phyloP scores from a whole-genome alignment of 2,113 vertebrate species.

The Ginglymostoma cirratum region DNA sequence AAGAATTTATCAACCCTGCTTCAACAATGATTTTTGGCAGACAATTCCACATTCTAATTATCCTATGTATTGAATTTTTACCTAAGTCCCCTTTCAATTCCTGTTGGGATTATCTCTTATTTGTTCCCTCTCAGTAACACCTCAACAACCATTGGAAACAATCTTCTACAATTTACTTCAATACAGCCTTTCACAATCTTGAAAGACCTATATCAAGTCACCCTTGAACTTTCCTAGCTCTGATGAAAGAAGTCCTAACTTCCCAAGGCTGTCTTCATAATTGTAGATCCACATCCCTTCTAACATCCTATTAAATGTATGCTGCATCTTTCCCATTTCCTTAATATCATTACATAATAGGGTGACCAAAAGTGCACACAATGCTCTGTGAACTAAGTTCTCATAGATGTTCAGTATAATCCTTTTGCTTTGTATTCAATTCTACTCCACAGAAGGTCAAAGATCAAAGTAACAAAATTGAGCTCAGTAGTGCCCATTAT shows the following conservation, averaged over 20 bases:
- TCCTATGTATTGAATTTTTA: constrained; percentile 8
- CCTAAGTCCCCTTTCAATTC: background rate
- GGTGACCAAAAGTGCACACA: constrained; percentile 17
- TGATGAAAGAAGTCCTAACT: background rate
- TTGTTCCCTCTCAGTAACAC: background rate
- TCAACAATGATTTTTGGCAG: constrained; percentile 23
- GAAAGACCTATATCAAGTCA: constrained; percentile 6
- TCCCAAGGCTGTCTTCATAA: background rate
- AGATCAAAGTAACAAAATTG: background rate
- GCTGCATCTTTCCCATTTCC: constrained; percentile 8
- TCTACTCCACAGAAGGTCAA: background rate
- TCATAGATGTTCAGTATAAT: background rate
- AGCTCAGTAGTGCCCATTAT: background rate
- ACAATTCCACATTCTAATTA: constrained; percentile 33
- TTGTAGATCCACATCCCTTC: background rate
- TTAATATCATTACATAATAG: background rate
- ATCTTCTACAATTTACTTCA: constrained; percentile 28
- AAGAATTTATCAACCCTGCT: background rate
- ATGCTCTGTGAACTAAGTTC: background rate
- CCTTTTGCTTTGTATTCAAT: background rate
- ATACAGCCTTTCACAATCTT: constrained; percentile 25
- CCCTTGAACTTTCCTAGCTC: background rate
- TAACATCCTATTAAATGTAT: background rate
- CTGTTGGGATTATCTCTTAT: constrained; percentile 14
- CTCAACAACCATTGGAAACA: background rate